These are phyloP conservation scores for Isoperla grammatica DNA, from an alignment of 2,888 invertebrate genomes.

Conservation along the genomic window DNA sequence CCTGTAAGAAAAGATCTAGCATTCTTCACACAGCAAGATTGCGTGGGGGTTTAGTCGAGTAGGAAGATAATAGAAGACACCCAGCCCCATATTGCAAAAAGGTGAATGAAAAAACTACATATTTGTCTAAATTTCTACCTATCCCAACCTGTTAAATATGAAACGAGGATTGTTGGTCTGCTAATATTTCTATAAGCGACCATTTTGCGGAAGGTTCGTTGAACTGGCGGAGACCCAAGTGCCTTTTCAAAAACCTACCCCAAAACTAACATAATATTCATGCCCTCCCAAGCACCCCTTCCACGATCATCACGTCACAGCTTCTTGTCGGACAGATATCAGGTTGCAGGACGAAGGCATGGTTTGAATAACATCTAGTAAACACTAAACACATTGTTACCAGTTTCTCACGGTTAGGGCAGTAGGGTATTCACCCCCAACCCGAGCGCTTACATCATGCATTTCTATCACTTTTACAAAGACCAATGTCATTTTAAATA, in stretches of 20 bases:
- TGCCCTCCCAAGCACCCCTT: conserved; percentile 10
- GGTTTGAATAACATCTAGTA: conserved; percentile 18
- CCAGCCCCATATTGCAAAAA: background rate
- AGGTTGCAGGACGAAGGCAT: conserved; percentile 6
- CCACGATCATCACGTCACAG: background rate
- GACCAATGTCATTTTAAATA: no score
- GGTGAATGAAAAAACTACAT: background rate
- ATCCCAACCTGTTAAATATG: conserved; percentile 5
- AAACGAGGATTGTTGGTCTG: conserved; percentile 2
- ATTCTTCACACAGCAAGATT: conserved; percentile 9
- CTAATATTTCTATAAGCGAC: conserved; percentile 14
- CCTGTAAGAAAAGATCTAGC: conserved; percentile 14
- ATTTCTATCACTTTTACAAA: background rate
- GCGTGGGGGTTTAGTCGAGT: conserved; percentile 14
- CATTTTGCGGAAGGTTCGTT: conserved; percentile 19
- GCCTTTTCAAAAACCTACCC: conserved; percentile 21
- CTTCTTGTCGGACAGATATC: conserved; percentile 16
- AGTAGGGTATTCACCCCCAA: conserved; percentile 8
- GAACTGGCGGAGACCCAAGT: conserved; percentile 20
- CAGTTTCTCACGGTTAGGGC: conserved; percentile 18
- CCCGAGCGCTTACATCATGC: no score
- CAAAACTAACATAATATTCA: conserved; percentile 20
- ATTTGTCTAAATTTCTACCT: conserved; percentile 13
- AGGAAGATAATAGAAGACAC: conserved; percentile 9
- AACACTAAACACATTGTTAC: conserved; percentile 7